Base-by-base conservation (phyloP, 2,113 vertebrate genomes). In the Aphyosemion australe region DNA sequence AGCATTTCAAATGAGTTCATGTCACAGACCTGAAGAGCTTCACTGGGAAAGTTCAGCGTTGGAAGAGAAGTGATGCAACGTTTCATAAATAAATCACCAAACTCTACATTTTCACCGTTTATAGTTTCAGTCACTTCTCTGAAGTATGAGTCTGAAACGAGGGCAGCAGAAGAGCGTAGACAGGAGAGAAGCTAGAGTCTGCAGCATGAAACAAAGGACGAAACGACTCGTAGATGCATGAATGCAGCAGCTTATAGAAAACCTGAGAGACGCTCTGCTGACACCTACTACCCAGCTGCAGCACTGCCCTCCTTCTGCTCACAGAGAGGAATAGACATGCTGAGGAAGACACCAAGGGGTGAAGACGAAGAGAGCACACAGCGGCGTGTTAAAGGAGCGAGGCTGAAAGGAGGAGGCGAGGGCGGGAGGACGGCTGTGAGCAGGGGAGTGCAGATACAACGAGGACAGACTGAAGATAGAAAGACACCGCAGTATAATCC, bases 321-420 rank as follows among this genome's bases (percentile, higher is more conserved):
- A 21, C 1, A 32, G 34, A 75, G 52, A 69, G 46, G 53, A 65
- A 73, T 54, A 58, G 69, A 65, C 48, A 78, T 63, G 74, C 79
- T 61, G n/a, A 11, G 56, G 51, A 50, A 53, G 55, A 77, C 66
- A 45, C n/a, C 34, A 18, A 37, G 46, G 47, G 52, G 47, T 45
- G 39, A 61, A 52, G 73, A 75, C 53, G 32, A 66, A 26, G 61
- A 64, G 37, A 46, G 56, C 71, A 50, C 59, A 51, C 54, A 57
- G 59, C 71, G 50, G 63, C 66, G 77, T 60, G 62, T 55, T 77
- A 59, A 57, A 70, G 51, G 54, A 82, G 78, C 81, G 76, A 78
- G 76, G 74, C 83, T 82, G 79, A 85, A 80, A 72, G 66, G 81
- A 88, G 73, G 83, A 80, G 65, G 78, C 1, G 61, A 72, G 75